Evolutionary conservation across 37 sponge, comb jelly and placozoan genomes (phyloP).

Genomic region (Bolinopsis microptera): DNA sequence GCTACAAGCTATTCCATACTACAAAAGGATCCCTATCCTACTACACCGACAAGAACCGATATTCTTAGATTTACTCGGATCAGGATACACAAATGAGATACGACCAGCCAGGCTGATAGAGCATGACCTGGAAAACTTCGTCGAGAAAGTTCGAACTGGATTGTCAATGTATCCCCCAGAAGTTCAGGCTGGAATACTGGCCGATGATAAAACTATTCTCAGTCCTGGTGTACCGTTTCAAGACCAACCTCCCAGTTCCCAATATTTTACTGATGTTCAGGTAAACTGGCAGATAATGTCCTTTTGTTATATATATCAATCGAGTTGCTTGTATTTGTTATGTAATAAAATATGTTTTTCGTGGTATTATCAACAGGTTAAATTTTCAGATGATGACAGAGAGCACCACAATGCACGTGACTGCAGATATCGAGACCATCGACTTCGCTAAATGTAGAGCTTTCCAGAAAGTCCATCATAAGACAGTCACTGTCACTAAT

Average conservation of each 20-base stretch:
- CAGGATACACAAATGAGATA: conserved; percentile 76
- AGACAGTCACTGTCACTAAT: conserved; percentile 72
- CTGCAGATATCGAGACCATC: conserved; percentile 45
- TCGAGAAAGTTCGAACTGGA: conserved; percentile 70
- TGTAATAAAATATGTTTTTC: too few relatives aligned
- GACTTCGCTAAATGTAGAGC: conserved; percentile 66
- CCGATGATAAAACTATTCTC: not conserved
- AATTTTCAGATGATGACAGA: conserved; percentile 37
- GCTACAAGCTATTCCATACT: conserved; percentile 77
- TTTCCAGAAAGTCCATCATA: conserved; percentile 63
- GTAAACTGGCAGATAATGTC: not conserved
- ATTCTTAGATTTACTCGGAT: conserved; percentile 81
- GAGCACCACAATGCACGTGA: conserved; percentile 48
- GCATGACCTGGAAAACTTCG: conserved; percentile 67
- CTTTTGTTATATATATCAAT: too few relatives aligned
- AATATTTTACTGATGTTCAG: conserved; percentile 36
- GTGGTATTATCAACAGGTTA: too few relatives aligned
- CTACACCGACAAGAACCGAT: conserved; percentile 85
- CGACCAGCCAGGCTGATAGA: conserved; percentile 75
- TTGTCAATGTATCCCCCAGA: conserved; percentile 79
- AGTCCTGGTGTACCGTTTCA: not conserved
- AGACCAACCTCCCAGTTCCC: conserved; percentile 14
- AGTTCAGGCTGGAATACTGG: conserved; percentile 65
- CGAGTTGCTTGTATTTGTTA: too few relatives aligned
- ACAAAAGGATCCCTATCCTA: conserved; percentile 73